Percentiles rank a stretch among this genome's conserved stretches.
phyloP scores from a whole-genome alignment of 2,888 invertebrate species.

The Lepidonotus clava region DNA sequence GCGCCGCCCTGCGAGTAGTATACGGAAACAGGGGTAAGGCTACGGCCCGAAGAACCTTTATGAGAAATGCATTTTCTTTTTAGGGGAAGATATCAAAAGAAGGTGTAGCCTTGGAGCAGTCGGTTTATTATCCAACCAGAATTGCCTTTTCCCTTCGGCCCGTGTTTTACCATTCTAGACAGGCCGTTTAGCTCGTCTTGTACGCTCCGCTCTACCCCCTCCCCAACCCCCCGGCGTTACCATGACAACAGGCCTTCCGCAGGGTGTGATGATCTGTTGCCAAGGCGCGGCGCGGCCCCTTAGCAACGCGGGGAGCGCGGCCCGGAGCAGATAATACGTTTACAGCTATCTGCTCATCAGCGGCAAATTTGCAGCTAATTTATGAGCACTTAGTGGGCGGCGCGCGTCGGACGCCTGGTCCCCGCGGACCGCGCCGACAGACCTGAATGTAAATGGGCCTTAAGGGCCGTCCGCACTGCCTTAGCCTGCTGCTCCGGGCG shows the following conservation, averaged over 20 bases:
- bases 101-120: too few relatives aligned
- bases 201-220: not conserved
- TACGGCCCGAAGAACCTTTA: too few relatives aligned
- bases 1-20: too few relatives aligned
- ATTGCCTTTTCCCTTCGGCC: not conserved
- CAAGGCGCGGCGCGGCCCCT: slow-evolving; percentile 32
- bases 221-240: slow-evolving; percentile 22
- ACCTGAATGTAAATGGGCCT: slow-evolving; percentile 3
- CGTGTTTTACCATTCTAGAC: not conserved
- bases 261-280: slow-evolving; percentile 51
- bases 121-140: not conserved
- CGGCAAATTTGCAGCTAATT: slow-evolving; percentile 52
- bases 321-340: slow-evolving; percentile 31
- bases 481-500: not conserved
- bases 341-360: slow-evolving; percentile 54
- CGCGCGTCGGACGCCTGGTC: not conserved
- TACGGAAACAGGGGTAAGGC: too few relatives aligned
- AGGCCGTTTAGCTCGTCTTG: not conserved
- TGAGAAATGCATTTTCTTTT: too few relatives aligned
- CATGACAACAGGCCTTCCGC: slow-evolving; percentile 45
- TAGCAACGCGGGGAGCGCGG: not conserved
- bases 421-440: not conserved
- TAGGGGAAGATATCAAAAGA: too few relatives aligned
- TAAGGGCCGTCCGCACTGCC: too few relatives aligned
- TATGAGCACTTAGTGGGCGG: slow-evolving; percentile 47